Percentiles rank a stretch among this genome's conserved stretches.
These are phyloP conservation scores for Epinotia bilunana DNA, from an alignment of 2,888 invertebrate genomes.

Conservation along the genomic window DNA sequence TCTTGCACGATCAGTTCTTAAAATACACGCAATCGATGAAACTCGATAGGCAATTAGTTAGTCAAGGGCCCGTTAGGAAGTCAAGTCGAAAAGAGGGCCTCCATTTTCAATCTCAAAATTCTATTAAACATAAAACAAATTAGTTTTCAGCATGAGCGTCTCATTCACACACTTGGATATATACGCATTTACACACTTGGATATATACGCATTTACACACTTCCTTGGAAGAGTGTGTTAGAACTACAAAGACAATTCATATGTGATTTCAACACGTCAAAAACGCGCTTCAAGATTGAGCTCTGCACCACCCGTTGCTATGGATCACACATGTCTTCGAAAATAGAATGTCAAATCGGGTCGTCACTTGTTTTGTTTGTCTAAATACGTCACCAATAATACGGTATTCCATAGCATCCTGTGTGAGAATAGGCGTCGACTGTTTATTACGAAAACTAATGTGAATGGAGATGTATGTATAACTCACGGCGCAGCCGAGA, in stretches of 20 bases:
- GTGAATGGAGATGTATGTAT: constrained; percentile 74
- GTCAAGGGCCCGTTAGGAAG: too few relatives aligned
- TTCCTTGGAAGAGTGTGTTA: not conserved
- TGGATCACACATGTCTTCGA: constrained; percentile 18
- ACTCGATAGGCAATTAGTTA: too few relatives aligned
- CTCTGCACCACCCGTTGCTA: not conserved
- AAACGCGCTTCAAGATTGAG: not conserved
- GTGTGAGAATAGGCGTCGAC: constrained; percentile 59
- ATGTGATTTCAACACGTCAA: not conserved
- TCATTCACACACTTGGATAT: not conserved
- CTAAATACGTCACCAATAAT: constrained; percentile 51
- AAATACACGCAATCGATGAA: too few relatives aligned
- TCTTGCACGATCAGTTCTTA: too few relatives aligned
- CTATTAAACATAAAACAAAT: not conserved
- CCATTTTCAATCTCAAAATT: not conserved
- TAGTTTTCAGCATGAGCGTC: not conserved
- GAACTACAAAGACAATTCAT: not conserved
- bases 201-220: not conserved
- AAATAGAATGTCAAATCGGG: constrained; percentile 39
- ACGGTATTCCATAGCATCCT: constrained; percentile 49
- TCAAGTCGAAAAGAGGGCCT: too few relatives aligned
- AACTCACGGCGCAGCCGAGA: constrained; percentile 71
- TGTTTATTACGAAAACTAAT: constrained; percentile 78
- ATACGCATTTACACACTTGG: not conserved
- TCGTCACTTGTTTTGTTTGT: constrained; percentile 42